These are phyloP conservation scores for Ceratina japonica DNA, from an alignment of 1,140 invertebrate species.

Conservation along the genomic window DNA sequence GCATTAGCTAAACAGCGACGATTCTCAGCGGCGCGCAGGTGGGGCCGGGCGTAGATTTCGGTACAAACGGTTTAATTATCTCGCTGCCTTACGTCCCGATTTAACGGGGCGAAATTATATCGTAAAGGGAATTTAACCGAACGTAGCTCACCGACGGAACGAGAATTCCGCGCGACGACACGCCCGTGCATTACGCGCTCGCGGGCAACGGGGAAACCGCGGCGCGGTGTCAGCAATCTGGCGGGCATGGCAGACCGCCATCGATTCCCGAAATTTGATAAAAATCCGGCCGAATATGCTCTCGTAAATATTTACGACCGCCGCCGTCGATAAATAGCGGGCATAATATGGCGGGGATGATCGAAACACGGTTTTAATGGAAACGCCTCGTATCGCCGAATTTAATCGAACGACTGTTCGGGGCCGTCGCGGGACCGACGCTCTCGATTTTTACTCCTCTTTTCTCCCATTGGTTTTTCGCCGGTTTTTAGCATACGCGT, in stretches of 20 bases:
- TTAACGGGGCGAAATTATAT: constrained; percentile 44
- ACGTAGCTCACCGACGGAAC: constrained; percentile 21
- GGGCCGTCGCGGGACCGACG: too few species aligned
- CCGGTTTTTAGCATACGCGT: neutral
- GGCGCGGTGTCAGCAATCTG: neutral
- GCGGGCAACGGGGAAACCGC: neutral
- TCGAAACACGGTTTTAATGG: neutral
- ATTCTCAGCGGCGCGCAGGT: neutral
- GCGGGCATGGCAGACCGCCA: neutral
- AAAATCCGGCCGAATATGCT: neutral
- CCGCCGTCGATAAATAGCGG: neutral
- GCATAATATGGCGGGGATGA: neutral
- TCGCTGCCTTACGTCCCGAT: constrained; percentile 35
- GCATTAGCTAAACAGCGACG: constrained; percentile 35
- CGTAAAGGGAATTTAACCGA: constrained; percentile 27
- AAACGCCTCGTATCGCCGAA: constrained; percentile 9
- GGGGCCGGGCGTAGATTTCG: constrained; percentile 6
- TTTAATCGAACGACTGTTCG: constrained; percentile 13
- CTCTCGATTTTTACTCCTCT: neutral
- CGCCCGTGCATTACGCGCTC: neutral
- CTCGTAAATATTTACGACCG: constrained; percentile 22
- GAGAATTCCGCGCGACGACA: constrained; percentile 5
- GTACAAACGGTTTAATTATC: constrained; percentile 46
- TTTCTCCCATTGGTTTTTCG: neutral
- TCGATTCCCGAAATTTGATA: constrained; percentile 1